phyloP scores from a whole-genome alignment of 2,888 invertebrate species.

The Leptothorax acervorum region DNA sequence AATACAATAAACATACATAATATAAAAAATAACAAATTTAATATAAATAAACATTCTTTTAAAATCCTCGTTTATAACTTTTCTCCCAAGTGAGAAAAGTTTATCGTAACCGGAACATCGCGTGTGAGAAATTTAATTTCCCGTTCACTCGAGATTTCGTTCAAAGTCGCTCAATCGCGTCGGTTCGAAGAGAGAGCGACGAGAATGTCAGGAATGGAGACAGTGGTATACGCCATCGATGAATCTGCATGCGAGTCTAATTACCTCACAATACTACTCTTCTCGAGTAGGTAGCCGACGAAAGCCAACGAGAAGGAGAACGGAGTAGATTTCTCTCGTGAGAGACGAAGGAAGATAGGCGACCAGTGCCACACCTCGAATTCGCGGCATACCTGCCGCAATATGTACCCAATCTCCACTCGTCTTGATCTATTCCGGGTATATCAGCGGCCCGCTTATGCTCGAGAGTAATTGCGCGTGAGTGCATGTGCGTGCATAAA shows the following conservation, averaged over 20 bases:
- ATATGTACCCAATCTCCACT: conserved; percentile 69
- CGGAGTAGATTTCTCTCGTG: conserved; percentile 61
- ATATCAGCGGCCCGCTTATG: conserved; percentile 62
- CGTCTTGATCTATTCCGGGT: conserved; percentile 73
- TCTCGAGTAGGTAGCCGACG: conserved; percentile 37
- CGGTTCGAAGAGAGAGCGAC: background rate
- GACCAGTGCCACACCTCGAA: conserved; percentile 81
- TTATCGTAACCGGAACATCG: background rate
- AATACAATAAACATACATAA: background rate
- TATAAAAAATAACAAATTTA: background rate
- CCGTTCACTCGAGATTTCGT: conserved; percentile 3
- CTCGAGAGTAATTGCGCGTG: conserved; percentile 58
- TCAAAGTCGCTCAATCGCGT: background rate
- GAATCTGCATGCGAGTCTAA: conserved; percentile 69
- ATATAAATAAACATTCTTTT: background rate
- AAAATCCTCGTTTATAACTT: background rate
- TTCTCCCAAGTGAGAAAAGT: background rate
- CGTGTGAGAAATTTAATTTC: background rate
- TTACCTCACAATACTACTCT: conserved; percentile 63
- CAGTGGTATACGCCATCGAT: conserved; percentile 59
- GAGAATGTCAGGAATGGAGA: conserved; percentile 51
- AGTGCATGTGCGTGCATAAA: conserved; percentile 51
- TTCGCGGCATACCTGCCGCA: conserved; percentile 80
- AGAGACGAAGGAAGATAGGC: conserved; percentile 54
- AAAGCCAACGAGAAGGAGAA: conserved; percentile 53